Evolutionary conservation across 2,888 invertebrate genomes (phyloP), one percentile per base, ranked within the genome.

Genomic region (Coenonympha arcania): DNA sequence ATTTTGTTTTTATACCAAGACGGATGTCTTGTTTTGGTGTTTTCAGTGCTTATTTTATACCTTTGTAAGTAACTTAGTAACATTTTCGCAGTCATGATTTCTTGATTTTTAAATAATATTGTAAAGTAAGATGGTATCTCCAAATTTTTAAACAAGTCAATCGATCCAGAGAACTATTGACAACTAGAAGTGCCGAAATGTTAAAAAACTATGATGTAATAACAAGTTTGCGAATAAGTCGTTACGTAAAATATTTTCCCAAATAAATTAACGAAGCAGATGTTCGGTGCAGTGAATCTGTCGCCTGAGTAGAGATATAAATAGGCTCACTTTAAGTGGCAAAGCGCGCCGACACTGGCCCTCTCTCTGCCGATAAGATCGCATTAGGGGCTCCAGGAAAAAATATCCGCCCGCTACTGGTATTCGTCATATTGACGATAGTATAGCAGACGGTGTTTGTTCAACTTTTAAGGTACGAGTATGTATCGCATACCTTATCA

Each of bases 321-420:
- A 86, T 86, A 85, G 84, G 73, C 31, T 68, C 71, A 69, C 71
- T 80, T 78, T 75, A 85, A 84, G 83, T 81, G 79, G 82, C 71
- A 79, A 82, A 81, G 81, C 72, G 71, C 72, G 77, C 81, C 84
- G 81, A 64, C 76, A 65, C 61, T 66, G 71, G 68, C 75, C 77
- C 82, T 78, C 74, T 66, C 67, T 69, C 71, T 69, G 61, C 63
- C 61, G 85, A 86, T 86, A 84, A 81, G 73, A 84, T 83, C 82
- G 69, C 79, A 86, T 85, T 85, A 86, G 81, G 76, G 76, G 76
- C 62, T 65, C 65, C 61, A 68, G 63, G 69, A 73, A 73, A 77
- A 70, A 73, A 75, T 69, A 70, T n/a, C 71, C 68, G 64, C 59
- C 63, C 56, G 79, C 85, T 83, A 83, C 85, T 81, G 85, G 79